phyloP scores from a whole-genome alignment of 2,888 invertebrate species.

The Cotesia congregata region DNA sequence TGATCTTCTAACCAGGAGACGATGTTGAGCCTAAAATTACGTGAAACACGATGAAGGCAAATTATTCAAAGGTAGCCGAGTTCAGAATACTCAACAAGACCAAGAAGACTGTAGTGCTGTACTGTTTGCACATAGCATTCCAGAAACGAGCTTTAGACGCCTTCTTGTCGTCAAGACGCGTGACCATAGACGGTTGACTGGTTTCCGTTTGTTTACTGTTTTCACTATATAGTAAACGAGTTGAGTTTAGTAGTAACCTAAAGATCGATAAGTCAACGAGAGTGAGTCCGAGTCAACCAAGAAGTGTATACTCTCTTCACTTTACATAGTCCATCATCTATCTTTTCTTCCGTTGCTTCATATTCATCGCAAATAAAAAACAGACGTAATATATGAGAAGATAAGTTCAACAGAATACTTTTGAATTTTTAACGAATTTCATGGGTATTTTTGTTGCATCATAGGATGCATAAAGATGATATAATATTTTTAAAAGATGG shows the following conservation, averaged over 20 bases:
- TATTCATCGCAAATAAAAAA: conserved; percentile 9
- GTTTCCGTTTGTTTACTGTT: conserved; percentile 4
- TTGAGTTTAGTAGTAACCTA: conserved; percentile 33
- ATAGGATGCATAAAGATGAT: background rate
- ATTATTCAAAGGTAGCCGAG: conserved; percentile 29
- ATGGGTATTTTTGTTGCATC: conserved; percentile 10
- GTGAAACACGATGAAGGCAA: conserved; percentile 36
- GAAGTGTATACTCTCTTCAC: conserved; percentile 38
- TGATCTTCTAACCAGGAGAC: background rate
- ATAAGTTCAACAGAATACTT: conserved; percentile 26
- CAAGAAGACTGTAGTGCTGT: conserved; percentile 33
- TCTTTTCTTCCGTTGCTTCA: background rate
- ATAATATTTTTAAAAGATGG: conserved; percentile 6
- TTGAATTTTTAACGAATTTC: conserved; percentile 36
- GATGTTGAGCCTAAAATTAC: conserved; percentile 23
- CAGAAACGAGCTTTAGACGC: conserved; percentile 52
- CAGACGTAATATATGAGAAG: conserved; percentile 9
- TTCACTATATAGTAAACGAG: conserved; percentile 7
- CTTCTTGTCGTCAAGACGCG: conserved; percentile 36
- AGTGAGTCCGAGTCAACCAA: conserved; percentile 40
- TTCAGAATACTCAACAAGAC: conserved; percentile 13
- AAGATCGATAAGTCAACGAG: conserved; percentile 57
- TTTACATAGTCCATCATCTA: conserved; percentile 20
- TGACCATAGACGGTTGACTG: conserved; percentile 23
- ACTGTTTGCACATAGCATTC: conserved; percentile 55